Evolutionary conservation across 2,797 vertebrate species (phyloP).

Genomic region (Pangasius larnaudii): DNA sequence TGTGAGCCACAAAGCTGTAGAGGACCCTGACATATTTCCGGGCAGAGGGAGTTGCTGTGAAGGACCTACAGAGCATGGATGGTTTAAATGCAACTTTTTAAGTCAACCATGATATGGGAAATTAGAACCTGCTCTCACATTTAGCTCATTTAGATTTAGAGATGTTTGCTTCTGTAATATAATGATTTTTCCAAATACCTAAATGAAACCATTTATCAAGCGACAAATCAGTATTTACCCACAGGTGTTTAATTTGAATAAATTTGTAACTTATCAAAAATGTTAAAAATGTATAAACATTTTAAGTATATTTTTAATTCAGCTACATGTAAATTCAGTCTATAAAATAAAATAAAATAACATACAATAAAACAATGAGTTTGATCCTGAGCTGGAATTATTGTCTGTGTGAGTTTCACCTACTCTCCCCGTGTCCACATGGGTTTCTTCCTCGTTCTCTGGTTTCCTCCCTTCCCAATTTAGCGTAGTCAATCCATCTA

Average conservation of each 20-base stretch:
- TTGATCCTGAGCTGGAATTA: not conserved
- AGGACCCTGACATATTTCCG: constrained; percentile 89
- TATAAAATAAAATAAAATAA: not conserved
- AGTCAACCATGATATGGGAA: not conserved
- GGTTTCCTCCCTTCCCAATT: not conserved
- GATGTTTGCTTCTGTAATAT: not conserved
- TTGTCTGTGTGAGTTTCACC: not conserved
- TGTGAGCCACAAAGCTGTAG: constrained; percentile 92
- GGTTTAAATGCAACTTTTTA: not conserved
- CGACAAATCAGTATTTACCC: not conserved
- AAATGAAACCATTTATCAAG: not conserved
- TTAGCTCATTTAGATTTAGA: not conserved
- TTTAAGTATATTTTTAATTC: not conserved
- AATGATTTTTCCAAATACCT: not conserved
- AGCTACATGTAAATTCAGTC: not conserved
- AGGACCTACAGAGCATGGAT: constrained; percentile 72
- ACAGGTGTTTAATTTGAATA: not conserved
- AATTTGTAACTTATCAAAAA: no score
- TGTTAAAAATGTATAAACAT: not conserved
- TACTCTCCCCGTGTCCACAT: not conserved
- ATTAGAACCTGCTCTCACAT: not conserved
- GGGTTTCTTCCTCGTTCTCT: not conserved
- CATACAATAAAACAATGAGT: not conserved
- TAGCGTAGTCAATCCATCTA: not conserved
- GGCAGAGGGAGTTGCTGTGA: constrained; percentile 68